A percentile compares a stretch with the other conserved stretches of the same genome.
Conservation (phyloP, 53 echinoderm and acorn worm species). For the Astropecten irregularis region DNA sequence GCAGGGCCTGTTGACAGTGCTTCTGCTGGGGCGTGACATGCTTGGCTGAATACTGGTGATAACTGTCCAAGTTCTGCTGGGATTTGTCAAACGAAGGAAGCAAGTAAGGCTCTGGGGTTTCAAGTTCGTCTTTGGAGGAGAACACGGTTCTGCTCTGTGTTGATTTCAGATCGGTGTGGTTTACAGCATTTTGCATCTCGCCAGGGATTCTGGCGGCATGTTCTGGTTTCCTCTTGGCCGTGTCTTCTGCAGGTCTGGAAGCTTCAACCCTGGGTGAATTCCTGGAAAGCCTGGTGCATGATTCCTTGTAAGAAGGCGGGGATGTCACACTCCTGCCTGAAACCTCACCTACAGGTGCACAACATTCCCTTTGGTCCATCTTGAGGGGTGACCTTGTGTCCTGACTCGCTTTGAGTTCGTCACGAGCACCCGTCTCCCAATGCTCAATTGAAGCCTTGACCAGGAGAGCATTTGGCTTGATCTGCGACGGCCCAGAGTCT, state of each 20-base stretch:
- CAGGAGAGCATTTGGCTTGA: neutral
- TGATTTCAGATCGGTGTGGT: slow-evolving; percentile 8
- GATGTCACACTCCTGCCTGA: neutral
- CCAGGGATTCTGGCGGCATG: neutral
- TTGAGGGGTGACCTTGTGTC: neutral
- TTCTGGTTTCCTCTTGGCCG: neutral
- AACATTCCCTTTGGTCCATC: neutral
- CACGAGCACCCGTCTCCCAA: neutral
- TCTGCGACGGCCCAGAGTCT: neutral
- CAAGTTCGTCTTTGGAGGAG: neutral
- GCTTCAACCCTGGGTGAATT: neutral
- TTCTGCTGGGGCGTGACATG: slow-evolving; percentile 35
- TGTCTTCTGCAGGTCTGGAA: slow-evolving; percentile 1
- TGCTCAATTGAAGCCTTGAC: neutral
- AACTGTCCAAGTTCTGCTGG: slow-evolving; percentile 26
- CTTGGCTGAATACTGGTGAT: slow-evolving; percentile 51
- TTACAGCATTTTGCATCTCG: neutral
- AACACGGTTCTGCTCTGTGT: neutral
- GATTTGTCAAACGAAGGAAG: slow-evolving; percentile 55
- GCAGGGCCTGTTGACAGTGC: slow-evolving; percentile 25
- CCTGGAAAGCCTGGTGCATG: slow-evolving; percentile 5
- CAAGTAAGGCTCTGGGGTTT: neutral
- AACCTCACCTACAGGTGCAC: neutral
- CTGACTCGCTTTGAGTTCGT: neutral
- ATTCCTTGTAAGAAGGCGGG: slow-evolving; percentile 39